Evolutionary conservation across 2,888 invertebrate genomes (phyloP).

Genomic region (Brachypalpus laphriformis): DNA sequence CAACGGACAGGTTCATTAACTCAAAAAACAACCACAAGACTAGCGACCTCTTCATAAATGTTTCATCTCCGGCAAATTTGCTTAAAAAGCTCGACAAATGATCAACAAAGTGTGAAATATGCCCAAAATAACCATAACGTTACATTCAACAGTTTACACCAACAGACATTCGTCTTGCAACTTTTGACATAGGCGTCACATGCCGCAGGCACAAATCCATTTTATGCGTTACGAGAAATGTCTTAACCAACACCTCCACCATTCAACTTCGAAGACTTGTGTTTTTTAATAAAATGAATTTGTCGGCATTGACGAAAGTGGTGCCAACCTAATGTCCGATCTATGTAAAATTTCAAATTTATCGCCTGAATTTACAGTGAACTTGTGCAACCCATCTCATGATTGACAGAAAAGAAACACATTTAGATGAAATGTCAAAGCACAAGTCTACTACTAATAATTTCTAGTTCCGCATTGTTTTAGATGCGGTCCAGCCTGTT

Average conservation of each 20-base stretch:
- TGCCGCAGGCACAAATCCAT: background rate
- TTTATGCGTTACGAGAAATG: background rate
- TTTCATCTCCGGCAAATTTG: background rate
- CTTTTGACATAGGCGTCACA: conserved; percentile 15
- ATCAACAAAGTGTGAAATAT: conserved; percentile 16
- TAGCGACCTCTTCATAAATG: background rate
- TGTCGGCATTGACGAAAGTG: conserved; percentile 37
- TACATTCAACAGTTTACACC: conserved; percentile 18
- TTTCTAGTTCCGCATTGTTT: conserved; percentile 32
- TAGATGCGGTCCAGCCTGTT: conserved; percentile 29
- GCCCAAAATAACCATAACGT: conserved; percentile 5
- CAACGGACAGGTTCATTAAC: conserved; percentile 23
- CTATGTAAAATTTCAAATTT: conserved; percentile 27
- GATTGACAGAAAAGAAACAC: background rate
- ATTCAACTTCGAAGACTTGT: background rate
- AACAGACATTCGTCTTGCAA: conserved; percentile 14
- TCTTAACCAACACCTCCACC: background rate
- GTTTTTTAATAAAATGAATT: conserved; percentile 23
- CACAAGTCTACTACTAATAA: too few species aligned
- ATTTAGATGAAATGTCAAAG: conserved; percentile 23
- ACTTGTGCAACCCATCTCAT: conserved; percentile 23
- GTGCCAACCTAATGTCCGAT: conserved; percentile 6
- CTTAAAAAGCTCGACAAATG: background rate
- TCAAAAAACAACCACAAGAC: background rate
- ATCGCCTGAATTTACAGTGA: background rate